phyloP scores from a whole-genome alignment of 2,888 invertebrate species.

The Nycteola revayana region DNA sequence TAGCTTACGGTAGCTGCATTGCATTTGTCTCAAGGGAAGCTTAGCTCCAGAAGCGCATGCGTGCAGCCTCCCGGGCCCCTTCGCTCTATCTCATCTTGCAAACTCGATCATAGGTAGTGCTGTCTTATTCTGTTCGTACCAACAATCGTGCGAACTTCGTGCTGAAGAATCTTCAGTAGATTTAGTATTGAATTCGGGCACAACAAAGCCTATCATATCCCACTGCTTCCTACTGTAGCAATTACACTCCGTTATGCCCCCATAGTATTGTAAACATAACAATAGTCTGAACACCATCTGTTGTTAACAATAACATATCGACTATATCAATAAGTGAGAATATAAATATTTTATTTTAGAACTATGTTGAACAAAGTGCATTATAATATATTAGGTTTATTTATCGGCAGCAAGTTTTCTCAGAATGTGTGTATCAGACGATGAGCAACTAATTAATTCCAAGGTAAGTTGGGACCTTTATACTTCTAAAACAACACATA shows the following conservation, averaged over 20 bases:
- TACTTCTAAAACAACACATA: no score
- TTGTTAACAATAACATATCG: constrained; percentile 2
- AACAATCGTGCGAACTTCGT: constrained; percentile 25
- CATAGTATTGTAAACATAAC: no score
- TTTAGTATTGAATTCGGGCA: constrained; percentile 22
- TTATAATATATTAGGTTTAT: constrained; percentile 9
- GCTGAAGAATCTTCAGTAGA: constrained; percentile 14
- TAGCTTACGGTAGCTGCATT: no score
- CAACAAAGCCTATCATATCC: constrained; percentile 7
- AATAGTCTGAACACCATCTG: neutral
- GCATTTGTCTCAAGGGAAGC: constrained; percentile 9
- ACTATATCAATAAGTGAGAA: constrained; percentile 10
- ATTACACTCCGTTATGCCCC: neutral
- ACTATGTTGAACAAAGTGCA: constrained; percentile 12
- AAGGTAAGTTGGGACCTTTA: constrained; percentile 30
- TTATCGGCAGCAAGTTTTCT: constrained; percentile 15
- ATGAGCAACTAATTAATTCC: constrained; percentile 9
- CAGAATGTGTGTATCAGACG: constrained; percentile 14
- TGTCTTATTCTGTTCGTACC: constrained; percentile 30
- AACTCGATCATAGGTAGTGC: constrained; percentile 20
- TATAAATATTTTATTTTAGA: constrained; percentile 7
- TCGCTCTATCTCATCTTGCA: constrained; percentile 17
- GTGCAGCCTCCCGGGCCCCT: constrained; percentile 56
- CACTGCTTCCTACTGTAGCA: neutral
- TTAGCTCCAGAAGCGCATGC: constrained; percentile 45